These are phyloP conservation scores for Cotesia chilonis DNA, from an alignment of 1,140 invertebrate species.

Conservation along the genomic window DNA sequence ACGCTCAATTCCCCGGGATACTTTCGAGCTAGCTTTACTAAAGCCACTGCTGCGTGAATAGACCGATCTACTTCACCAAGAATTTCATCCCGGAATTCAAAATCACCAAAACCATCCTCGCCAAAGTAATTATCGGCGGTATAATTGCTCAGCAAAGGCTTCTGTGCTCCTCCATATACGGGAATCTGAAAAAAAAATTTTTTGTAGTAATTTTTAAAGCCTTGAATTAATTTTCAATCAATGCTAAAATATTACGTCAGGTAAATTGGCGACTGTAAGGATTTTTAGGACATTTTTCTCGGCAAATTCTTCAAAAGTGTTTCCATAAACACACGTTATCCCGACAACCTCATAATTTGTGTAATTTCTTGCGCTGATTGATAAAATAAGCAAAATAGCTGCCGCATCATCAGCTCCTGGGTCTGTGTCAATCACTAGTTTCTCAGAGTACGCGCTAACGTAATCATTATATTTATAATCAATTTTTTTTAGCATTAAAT, in stretches of 20 bases:
- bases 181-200: slow-evolving; percentile 58
- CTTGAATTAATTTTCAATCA: neutral
- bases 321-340: slow-evolving; percentile 73
- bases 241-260: slow-evolving; percentile 61
- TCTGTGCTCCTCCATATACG: slow-evolving; percentile 60
- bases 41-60: slow-evolving; percentile 59
- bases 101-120: slow-evolving; percentile 67
- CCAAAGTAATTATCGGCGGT: slow-evolving; percentile 56
- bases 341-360: slow-evolving; percentile 60
- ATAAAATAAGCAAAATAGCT: slow-evolving; percentile 64
- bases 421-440: slow-evolving; percentile 68
- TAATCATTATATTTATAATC: slow-evolving; percentile 12
- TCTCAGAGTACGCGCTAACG: slow-evolving; percentile 31
- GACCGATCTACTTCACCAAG: slow-evolving; percentile 47
- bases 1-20: slow-evolving; percentile 64
- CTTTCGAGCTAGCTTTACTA: slow-evolving; percentile 58
- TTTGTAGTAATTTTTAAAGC: neutral
- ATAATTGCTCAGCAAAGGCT: slow-evolving; percentile 54
- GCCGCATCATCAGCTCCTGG: slow-evolving; percentile 69
- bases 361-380: slow-evolving; percentile 51
- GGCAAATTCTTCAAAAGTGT: slow-evolving; percentile 69
- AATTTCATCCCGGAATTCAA: slow-evolving; percentile 54
- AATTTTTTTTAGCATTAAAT: slow-evolving; percentile 20
- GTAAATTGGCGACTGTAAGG: slow-evolving; percentile 63
- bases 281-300: slow-evolving; percentile 69